Base-by-base conservation (phyloP, 2,888 invertebrate genomes). In the Coleophora flavipennella region DNA sequence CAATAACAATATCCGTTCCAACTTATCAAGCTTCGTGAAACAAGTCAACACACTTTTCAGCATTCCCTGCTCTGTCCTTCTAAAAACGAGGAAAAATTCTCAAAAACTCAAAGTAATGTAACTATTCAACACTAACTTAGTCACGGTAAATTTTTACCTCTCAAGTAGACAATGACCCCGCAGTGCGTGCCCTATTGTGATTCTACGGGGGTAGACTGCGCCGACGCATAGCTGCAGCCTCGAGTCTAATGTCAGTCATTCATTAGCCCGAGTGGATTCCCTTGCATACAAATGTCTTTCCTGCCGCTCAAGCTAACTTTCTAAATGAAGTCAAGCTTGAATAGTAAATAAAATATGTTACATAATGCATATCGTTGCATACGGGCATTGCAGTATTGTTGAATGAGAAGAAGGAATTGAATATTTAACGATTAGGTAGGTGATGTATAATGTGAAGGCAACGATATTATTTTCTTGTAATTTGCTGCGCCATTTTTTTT, bases 211-310 rank as follows among this genome's bases (percentile, higher is more conserved):
- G 57, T 48, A 58, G 50, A 54, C 62, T 57, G 59, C 63, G 55
- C 62, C 57, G 59, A 63, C 57, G 55, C 67, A 67, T 72, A 67
- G 67, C 64, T 50, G 58, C 59, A 56, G 53, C 57, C 58, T 63
- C 46, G 51, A 52, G 56, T 50, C 56, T 64, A 66, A 66, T 61
- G 66, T 64, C 60, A 63, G 60, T 64, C 65, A 73, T 70, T 73
- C 69, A 74, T 73, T 75, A 71, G 55, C 45, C 53, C 49, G 53
- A 64, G 66, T 67, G 71, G 69, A 68, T 71, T 72, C 63, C 61
- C 59, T 57, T 49, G 69, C 66, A 75, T 71, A 73, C 73, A 63
- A 73, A 68, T 69, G 64, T 62, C 62, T 65, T 69, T 66, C 59
- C 65, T 58, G 20, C 20, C 20, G 20, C 20, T n/a, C 20, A 20